Evolutionary conservation across 2,797 vertebrate genomes (phyloP), one percentile per base, ranked within the genome.

Genomic region (Brachymystax lenok): DNA sequence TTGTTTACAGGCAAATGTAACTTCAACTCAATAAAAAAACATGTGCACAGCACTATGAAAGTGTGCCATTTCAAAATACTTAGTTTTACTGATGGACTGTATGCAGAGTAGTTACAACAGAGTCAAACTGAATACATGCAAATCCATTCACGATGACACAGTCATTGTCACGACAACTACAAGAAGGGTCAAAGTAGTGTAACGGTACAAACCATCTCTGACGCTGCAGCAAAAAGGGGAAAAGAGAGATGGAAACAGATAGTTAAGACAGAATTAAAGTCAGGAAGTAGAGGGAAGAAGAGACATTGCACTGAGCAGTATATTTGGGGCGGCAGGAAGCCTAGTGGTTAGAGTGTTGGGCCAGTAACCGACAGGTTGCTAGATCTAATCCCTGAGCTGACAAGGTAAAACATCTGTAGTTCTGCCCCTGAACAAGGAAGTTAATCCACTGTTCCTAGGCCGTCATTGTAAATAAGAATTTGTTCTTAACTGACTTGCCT

Each of bases 201-300:
- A 75, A 81, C 85, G 84, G 92, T 98, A 99, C 98, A 87, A 97
- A 99, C 98, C 97, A 99, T 99, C 98, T 95, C 87, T 99, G 98
- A 83, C 98, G 96, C 98, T 99, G 92, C 77, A 80, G 92, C 85
- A 89, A 59, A 64, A 87, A 94, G 82, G 91, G 91, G 90, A 90
- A 74, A 93, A 87, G 84, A 90, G 70, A 89, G 19, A 81, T 0
- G 77, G 74, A 80, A 79, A 83, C 72, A 72, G 24, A 69, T 19
- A 71, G 81, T 87, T 83, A 82, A 16, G 74, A 1, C 63, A 56
- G 56, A 61, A 35, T 35, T 35, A 12, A 46, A 46, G 75, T 89
- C 73, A 80, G 84, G 89, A 88, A 28, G 77, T 75, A 74, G 88
- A 85, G 87, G 78, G 80, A 88, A 80, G 88, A 82, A 74, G 74